These are phyloP conservation scores for Aethina tumida DNA, from an alignment of 1,140 invertebrate genomes.

Conservation along the genomic window DNA sequence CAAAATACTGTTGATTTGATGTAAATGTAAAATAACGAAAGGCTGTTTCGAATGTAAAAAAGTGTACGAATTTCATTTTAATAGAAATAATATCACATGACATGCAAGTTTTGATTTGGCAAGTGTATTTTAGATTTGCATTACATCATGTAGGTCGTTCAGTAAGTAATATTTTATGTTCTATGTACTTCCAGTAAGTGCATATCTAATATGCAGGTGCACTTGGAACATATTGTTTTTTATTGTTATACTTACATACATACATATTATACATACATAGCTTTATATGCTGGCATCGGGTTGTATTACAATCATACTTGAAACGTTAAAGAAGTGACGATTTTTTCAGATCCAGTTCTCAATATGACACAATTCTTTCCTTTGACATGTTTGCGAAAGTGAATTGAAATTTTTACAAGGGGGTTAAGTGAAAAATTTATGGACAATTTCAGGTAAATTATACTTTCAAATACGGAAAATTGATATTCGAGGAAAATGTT, in stretches of 20 bases:
- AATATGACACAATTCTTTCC: too few relatives aligned
- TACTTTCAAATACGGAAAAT: not conserved
- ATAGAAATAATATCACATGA: not conserved
- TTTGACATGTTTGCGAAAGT: too few relatives aligned
- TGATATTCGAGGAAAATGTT: too few relatives aligned
- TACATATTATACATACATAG: slow-evolving; percentile 5
- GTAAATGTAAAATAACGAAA: too few relatives aligned
- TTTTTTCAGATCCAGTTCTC: too few relatives aligned
- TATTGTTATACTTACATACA: slow-evolving; percentile 3
- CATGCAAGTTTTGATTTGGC: not conserved
- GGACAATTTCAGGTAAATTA: not conserved
- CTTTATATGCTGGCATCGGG: slow-evolving; percentile 12
- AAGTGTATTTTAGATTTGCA: slow-evolving; percentile 3
- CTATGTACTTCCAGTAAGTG: slow-evolving; percentile 10
- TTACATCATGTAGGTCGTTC: not conserved
- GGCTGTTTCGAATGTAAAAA: too few relatives aligned
- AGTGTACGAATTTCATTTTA: too few relatives aligned
- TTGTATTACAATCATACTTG: slow-evolving; percentile 2
- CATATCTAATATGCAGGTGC: slow-evolving; percentile 8
- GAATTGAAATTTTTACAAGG: too few relatives aligned
- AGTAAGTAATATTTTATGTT: slow-evolving; percentile 5
- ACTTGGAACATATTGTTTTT: slow-evolving; percentile 13
- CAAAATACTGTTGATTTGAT: too few relatives aligned
- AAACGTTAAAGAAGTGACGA: not conserved
- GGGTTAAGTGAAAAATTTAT: too few relatives aligned